Evolutionary conservation across 2,113 vertebrate species (phyloP).

Genomic region (Hymenochirus boettgeri): DNA sequence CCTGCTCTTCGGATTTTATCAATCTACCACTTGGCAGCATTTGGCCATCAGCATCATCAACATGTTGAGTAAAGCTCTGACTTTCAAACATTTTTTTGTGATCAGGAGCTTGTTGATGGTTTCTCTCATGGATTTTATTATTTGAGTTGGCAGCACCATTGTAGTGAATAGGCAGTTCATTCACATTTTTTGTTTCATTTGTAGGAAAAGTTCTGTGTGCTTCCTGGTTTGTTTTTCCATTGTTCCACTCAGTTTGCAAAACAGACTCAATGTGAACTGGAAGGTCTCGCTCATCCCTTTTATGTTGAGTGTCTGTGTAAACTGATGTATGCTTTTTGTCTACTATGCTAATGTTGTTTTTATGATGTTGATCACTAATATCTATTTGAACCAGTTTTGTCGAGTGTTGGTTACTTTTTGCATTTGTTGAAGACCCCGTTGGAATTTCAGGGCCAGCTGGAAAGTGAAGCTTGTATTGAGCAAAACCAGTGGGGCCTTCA

Average conservation of each 20-base stretch:
- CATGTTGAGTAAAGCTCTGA: conserved; percentile 45
- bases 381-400: not conserved
- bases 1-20: conserved; percentile 58
- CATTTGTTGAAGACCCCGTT: conserved; percentile 24
- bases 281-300: conserved; percentile 47
- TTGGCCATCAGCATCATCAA: conserved; percentile 43
- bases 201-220: conserved; percentile 49
- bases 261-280: conserved; percentile 28
- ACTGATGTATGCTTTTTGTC: conserved; percentile 48
- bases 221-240: conserved; percentile 51
- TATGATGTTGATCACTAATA: conserved; percentile 49
- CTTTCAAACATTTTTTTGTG: conserved; percentile 46
- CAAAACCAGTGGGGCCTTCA: conserved; percentile 51
- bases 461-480: conserved; percentile 54
- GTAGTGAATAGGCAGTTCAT: conserved; percentile 6
- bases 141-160: conserved; percentile 40
- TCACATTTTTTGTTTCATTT: conserved; percentile 42
- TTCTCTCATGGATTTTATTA: conserved; percentile 50
- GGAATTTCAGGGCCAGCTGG: conserved; percentile 48
- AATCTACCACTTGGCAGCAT: conserved; percentile 44
- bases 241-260: conserved; percentile 47
- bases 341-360: conserved; percentile 40
- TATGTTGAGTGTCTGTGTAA: conserved; percentile 48
- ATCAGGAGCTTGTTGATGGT: conserved; percentile 35
- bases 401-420: conserved; percentile 42